Percentiles rank a stretch among this genome's conserved stretches.
These are phyloP conservation scores for Okapia johnstoni DNA, from an alignment of 2,113 vertebrate genomes.

Conservation along the genomic window DNA sequence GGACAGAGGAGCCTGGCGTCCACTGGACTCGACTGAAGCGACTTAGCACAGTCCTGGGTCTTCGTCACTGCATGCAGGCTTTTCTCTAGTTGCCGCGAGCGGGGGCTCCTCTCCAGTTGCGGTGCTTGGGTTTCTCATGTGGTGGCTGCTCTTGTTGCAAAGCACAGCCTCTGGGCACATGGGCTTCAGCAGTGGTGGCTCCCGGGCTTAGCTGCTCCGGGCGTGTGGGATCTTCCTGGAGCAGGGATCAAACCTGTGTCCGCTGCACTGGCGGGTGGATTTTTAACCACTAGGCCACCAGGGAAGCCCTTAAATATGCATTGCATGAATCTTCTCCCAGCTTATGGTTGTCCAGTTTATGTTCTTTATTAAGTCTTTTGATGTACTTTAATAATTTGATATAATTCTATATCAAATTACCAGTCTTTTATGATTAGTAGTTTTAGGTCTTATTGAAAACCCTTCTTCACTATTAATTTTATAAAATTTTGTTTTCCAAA, in stretches of 20 bases:
- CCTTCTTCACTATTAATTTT: neutral
- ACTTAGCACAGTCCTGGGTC: neutral
- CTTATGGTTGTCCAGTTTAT: neutral
- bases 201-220: too few species aligned
- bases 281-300: too few species aligned
- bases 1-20: neutral
- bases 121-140: too few species aligned
- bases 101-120: too few species aligned
- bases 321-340: neutral
- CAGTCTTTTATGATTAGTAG: neutral
- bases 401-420: neutral
- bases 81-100: neutral
- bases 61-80: neutral
- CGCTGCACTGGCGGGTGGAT: too few species aligned
- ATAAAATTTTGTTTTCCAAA: neutral
- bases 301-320: neutral
- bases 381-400: neutral
- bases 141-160: too few species aligned
- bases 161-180: too few species aligned
- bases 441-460: neutral
- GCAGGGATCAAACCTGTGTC: neutral
- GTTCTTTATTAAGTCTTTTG: neutral
- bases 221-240: neutral
- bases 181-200: too few species aligned
- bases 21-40: neutral